Percentiles rank a stretch among this genome's conserved stretches.
Conservation (phyloP, 2,888 invertebrate species). For the Sussaba pulchella region DNA sequence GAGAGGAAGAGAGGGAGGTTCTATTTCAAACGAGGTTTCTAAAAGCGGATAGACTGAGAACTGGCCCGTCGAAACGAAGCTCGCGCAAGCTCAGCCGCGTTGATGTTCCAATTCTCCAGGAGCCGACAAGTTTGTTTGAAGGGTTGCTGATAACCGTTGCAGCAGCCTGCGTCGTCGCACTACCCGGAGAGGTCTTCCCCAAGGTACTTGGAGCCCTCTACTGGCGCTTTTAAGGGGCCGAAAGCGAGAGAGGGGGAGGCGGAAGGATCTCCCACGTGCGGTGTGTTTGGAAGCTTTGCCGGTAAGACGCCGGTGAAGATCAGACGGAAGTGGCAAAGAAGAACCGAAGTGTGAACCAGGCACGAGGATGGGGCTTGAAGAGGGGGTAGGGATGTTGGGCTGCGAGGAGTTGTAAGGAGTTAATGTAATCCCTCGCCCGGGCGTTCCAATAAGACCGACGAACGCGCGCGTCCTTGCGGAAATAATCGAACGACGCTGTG, state of each 20-base stretch:
- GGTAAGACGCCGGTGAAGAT: constrained; percentile 6
- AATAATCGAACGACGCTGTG: no score
- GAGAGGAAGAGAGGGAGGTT: no score
- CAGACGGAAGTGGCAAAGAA: constrained; percentile 29
- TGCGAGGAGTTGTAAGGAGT: constrained; percentile 71
- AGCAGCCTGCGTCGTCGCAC: constrained; percentile 10
- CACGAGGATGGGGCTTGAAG: constrained; percentile 5
- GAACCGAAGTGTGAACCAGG: background rate
- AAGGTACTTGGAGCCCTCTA: no score
- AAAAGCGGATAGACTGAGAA: background rate
- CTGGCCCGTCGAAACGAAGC: constrained; percentile 5
- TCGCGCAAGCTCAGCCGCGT: background rate
- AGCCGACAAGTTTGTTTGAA: constrained; percentile 50
- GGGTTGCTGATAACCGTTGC: constrained; percentile 34
- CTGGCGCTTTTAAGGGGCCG: no score
- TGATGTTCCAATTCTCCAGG: constrained; percentile 10
- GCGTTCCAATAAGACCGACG: constrained; percentile 66
- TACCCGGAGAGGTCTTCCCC: background rate
- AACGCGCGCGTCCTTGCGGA: constrained; percentile 63
- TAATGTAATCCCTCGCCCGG: constrained; percentile 72
- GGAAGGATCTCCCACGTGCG: background rate
- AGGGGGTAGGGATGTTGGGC: constrained; percentile 30
- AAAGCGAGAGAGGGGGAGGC: background rate
- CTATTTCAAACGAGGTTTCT: no score
- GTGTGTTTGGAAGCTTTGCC: no score